Evolutionary conservation across 2,797 vertebrate genomes (phyloP).

Genomic region (Gadopsis bispinosus): DNA sequence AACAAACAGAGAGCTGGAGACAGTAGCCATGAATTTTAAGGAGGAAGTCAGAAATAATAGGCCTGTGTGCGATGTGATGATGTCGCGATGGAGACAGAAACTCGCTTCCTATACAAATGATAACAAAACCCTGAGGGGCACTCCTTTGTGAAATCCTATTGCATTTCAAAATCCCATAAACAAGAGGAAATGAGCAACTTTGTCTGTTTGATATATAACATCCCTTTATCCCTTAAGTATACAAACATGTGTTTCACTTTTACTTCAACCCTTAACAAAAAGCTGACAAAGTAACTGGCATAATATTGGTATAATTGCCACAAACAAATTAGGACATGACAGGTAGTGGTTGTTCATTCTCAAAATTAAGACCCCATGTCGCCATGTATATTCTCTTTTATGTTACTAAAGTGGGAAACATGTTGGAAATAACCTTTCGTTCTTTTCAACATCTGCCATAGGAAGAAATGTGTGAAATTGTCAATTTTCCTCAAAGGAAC

Average conservation of each 20-base stretch:
- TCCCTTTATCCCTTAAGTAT: conserved; percentile 6
- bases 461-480: background rate
- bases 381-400: background rate
- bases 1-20: conserved; percentile 21
- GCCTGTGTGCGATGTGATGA: conserved; percentile 16
- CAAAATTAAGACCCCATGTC: background rate
- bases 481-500: background rate
- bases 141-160: conserved; percentile 17
- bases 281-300: background rate
- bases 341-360: background rate
- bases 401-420: background rate
- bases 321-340: conserved; percentile 9
- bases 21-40: conserved; percentile 16
- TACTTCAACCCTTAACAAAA: background rate
- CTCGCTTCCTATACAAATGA: conserved; percentile 36
- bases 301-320: background rate
- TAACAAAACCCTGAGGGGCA: conserved; percentile 35
- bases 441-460: background rate
- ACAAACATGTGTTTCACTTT: conserved; percentile 1
- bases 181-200: conserved; percentile 21
- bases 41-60: conserved; percentile 48
- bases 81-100: conserved; percentile 38
- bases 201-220: conserved; percentile 31
- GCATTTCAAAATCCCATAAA: conserved; percentile 25
- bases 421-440: background rate